Base-by-base conservation (phyloP, 2,888 invertebrate species). In the Synergus japonicus region DNA sequence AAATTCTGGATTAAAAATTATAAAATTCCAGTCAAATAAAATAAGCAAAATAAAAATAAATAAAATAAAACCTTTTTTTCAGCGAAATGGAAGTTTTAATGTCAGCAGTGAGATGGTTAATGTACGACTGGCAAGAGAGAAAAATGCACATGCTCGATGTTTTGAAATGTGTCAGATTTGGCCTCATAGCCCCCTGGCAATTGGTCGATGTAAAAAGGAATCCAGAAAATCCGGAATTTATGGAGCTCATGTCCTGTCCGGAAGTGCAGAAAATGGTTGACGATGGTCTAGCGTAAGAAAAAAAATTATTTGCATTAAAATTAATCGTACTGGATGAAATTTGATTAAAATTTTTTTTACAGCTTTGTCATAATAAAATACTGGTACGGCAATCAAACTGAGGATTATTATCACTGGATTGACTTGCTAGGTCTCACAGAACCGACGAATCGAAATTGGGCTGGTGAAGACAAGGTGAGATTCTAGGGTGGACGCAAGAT, bases 31-130 rank as follows among this genome's bases (percentile, higher is more conserved):
- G 13, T n/a, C 1, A 41, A 64, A 64, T 46, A 44, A 49, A n/a
- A 69, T 46, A 22, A 46, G 12, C 49, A 58, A 49, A 54, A 76
- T 54, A 12, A 63, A 1, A 10, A 65, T 65, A 37, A 37, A 37
- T 37, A 2, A 37, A 66, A 58, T 41, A 10, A 67, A 22, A 58
- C 29, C 29, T 43, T 29, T 78, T 84, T 82, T 86, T 41, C 82
- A 94, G 95, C 87, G 96, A 96, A 92, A 95, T 96, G 93, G 96
- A 97, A 92, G 94, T 97, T 0, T 94, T 96, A 64, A 96, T 97
- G 96, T 94, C 96, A 0, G 97, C 95, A 0, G 95, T 97, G 0
- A 93, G 97, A 29, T 97, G 97, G 97, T 90, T 97, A 37, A 95
- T 95, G 89, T 94, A 95, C 73, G 94, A 96, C 86, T 97, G 96